Base-by-base conservation (phyloP, 2,888 invertebrate genomes). In the Scrobipalpa atriplicella region DNA sequence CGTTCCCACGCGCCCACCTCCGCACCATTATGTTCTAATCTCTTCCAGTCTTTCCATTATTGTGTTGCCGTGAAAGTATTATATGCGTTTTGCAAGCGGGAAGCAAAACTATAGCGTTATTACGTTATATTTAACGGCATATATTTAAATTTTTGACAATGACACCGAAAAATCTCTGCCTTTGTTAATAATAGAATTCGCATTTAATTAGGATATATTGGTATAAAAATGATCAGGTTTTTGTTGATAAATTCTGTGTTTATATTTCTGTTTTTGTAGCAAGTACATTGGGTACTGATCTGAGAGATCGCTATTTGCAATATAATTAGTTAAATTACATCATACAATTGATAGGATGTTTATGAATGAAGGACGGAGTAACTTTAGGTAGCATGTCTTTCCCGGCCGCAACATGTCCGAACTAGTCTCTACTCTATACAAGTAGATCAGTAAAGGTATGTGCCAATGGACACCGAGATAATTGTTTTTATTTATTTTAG, bases 1-100 rank as follows among this genome's bases (percentile, higher is more conserved):
- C 83, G 84, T 92, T 92, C 92, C 92, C 92, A 92, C 92, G 92
- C 89, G 84, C 80, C 89, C 92, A 90, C 92, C 92, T 90, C 89
- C 90, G 85, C 90, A 88, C 87, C 83, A 92, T 91, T 91, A 92
- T 92, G 90, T 90, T 90, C 86, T 90, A 90, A 91, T 90, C 89
- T 91, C 89, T 89, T 85, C 82, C 78, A 89, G 86, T 89, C 86
- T 87, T 90, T 89, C 85, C 85, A 88, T 90, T 92, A 91, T 89
- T 90, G 87, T 84, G 82, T 86, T 84, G 86, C 85, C 82, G 90
- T 86, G 92, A 92, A 92, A 92, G 91, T 90, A 86, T 82, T 79
- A 79, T 73, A 81, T 85, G 82, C 78, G 79, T 87, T 88, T 87
- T 85, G 85, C 86, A 86, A 87, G 84, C 81, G 82, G 83, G 83